Evolutionary conservation across 2,888 invertebrate genomes (phyloP), one percentile per base, ranked within the genome.

Genomic region (Ichneumoninae sp.): DNA sequence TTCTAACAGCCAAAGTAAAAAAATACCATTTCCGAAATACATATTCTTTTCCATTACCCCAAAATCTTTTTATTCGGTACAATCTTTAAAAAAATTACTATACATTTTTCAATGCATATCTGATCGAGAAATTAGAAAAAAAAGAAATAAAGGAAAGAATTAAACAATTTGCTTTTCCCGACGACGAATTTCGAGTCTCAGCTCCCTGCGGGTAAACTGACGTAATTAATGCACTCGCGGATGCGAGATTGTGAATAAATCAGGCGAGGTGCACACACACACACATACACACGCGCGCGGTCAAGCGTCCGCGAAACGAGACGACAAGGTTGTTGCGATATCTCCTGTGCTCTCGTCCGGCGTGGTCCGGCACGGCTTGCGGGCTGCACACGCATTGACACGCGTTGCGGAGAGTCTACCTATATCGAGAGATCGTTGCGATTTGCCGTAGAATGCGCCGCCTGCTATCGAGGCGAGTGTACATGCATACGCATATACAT

Each of bases 391-490:
- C 74, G 81, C 81, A 75, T 81, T 75, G 81, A 81, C 73, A 73
- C 74, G 68, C 74, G 74, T 68, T 57, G 68, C 19, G n/a, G 52
- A 33, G 60, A 44, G 33, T 65, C 8, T 50, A 69, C 7, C 16
- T 60, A 36, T 69, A 40, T 57, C 60, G 47, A 68, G 36, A 57
- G 77, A 77, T 87, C 75, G 83, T 69, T 76, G 82, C 85, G 60
- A 77, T 68, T 65, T 81, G 74, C 74, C 60, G 81, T 74, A 83
- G 88, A 89, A 87, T 84, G 86, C 80, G 16, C 81, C 79, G 71
- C 68, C 57, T 22, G 57, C 57, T 10, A 57, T 57, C 57, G 57
- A 57, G 26, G 57, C 57, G 8, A 57, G 22, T 54, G 26, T 57
- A 57, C 54, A 26, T 26, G 22, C 10, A 57, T 4, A 13, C 19